Conservation (phyloP, 2,113 vertebrate genomes). For the Greenwoodochromis staneri region DNA sequence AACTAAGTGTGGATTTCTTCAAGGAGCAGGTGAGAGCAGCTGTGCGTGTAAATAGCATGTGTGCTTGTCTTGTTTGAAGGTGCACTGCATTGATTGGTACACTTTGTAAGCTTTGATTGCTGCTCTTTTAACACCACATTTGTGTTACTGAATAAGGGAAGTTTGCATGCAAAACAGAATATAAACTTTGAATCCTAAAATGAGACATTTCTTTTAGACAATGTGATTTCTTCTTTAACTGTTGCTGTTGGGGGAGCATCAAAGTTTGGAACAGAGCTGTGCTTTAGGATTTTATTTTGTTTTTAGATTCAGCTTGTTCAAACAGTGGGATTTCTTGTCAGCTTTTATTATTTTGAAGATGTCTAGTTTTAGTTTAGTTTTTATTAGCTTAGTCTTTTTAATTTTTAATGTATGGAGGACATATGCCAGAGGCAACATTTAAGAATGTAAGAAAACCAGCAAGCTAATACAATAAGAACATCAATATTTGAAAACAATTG, state of each 20-base stretch:
- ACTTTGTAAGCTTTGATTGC: not conserved
- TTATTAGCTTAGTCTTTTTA: not conserved
- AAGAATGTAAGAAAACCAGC: not conserved
- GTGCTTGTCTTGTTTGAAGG: not conserved
- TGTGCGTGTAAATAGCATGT: not conserved
- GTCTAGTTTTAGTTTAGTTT: not conserved
- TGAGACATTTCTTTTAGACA: not conserved
- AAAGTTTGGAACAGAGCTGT: not conserved
- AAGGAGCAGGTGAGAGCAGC: constrained; percentile 64
- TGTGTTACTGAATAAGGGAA: not conserved
- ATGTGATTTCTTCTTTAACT: not conserved
- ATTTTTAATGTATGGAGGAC: not conserved
- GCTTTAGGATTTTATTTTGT: not conserved
- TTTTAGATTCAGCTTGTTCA: not conserved
- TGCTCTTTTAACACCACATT: not conserved
- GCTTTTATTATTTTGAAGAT: not conserved
- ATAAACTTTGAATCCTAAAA: not conserved
- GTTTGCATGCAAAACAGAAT: not conserved
- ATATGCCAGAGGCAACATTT: not conserved
- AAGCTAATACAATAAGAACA: not conserved
- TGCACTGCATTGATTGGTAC: not conserved
- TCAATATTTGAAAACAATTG: not conserved
- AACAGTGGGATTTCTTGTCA: not conserved
- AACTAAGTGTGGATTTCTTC: constrained; percentile 74
- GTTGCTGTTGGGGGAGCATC: not conserved